Evolutionary conservation across 1,140 invertebrate species (phyloP).

Genomic region (Physella acuta): DNA sequence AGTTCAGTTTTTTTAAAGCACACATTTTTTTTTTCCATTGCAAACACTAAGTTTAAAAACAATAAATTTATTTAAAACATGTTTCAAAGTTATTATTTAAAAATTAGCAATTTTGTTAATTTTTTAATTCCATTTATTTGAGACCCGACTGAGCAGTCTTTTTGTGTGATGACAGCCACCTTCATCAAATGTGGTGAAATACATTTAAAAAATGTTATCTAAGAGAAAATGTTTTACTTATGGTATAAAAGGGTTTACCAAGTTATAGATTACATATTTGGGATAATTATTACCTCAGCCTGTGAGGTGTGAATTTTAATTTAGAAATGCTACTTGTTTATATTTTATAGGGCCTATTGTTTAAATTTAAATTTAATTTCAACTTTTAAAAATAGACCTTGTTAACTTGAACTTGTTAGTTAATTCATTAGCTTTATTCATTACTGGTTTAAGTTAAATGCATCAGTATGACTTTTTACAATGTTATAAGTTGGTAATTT

Average conservation of each 20-base stretch:
- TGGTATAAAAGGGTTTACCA: neutral
- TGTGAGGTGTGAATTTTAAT: neutral
- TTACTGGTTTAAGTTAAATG: too few relatives aligned
- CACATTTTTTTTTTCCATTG: too few relatives aligned
- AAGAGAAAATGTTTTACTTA: neutral
- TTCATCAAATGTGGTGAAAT: neutral
- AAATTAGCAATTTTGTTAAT: neutral
- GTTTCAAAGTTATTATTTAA: neutral
- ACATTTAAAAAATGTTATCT: neutral
- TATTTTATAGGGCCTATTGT: too few relatives aligned
- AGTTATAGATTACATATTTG: neutral
- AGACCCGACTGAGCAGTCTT: conserved; percentile 1
- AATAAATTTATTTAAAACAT: neutral
- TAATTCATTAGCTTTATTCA: too few relatives aligned
- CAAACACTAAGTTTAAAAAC: neutral
- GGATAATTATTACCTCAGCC: neutral
- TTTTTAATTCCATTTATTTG: neutral
- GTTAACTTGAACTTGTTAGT: too few relatives aligned
- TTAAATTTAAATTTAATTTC: too few relatives aligned
- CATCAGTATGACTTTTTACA: too few relatives aligned
- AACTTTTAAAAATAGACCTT: too few relatives aligned
- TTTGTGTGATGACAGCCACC: conserved; percentile 14
- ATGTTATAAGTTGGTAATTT: too few relatives aligned
- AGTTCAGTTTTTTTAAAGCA: too few relatives aligned
- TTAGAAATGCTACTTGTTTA: neutral